phyloP scores from a whole-genome alignment of 2,113 vertebrate species.

The Clupea harengus region DNA sequence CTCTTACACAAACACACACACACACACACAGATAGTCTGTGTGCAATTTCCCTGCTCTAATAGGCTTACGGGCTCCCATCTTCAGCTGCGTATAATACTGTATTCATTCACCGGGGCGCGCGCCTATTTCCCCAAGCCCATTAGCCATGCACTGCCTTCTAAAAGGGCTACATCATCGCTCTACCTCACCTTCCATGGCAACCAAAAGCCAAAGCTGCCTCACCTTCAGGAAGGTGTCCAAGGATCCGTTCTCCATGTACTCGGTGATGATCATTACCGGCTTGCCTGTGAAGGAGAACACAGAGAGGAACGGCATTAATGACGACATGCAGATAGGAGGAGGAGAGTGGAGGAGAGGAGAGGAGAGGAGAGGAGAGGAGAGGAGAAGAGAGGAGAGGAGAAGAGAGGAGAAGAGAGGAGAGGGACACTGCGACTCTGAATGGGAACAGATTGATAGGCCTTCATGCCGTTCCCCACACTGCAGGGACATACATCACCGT shows the following conservation, averaged over 20 bases:
- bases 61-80: conserved; percentile 36
- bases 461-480: conserved; percentile 28
- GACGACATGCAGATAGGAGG: not conserved
- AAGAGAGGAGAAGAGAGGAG: not conserved
- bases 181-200: too few species aligned
- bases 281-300: conserved; percentile 67
- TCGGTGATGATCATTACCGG: conserved; percentile 98
- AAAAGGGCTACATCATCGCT: not conserved
- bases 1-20: not conserved
- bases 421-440: not conserved
- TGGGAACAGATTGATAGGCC: conserved; percentile 28
- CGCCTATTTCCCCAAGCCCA: not conserved
- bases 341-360: not conserved
- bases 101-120: conserved; percentile 3
- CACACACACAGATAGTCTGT: not conserved
- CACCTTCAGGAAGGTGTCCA: conserved; percentile 97
- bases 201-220: conserved; percentile 51
- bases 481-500: conserved; percentile 47
- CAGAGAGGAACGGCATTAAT: not conserved
- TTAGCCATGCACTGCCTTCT: not conserved
- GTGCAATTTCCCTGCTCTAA: conserved; percentile 35
- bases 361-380: not conserved
- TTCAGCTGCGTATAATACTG: conserved; percentile 18
- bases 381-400: conserved; percentile 11
- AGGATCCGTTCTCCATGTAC: conserved; percentile 97